These are phyloP conservation scores for Ceratina australensis DNA, from an alignment of 1,140 invertebrate species.

Conservation along the genomic window DNA sequence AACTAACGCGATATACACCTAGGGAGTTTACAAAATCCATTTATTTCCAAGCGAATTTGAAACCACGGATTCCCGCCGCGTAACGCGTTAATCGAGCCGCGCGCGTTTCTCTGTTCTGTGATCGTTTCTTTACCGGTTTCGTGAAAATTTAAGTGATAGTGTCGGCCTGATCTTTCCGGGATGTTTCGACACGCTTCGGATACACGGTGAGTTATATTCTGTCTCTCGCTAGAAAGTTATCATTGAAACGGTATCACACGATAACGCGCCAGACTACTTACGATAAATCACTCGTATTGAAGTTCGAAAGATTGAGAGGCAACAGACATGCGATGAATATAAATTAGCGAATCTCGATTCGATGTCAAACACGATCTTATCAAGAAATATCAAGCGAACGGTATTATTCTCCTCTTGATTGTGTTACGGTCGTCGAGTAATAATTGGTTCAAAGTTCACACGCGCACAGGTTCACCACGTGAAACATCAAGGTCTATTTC, in stretches of 20 bases:
- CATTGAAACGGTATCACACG: not conserved
- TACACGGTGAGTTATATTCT: not conserved
- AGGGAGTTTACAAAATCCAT: constrained; percentile 9
- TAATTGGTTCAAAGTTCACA: constrained; percentile 49
- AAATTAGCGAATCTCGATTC: not conserved
- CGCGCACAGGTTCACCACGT: not conserved
- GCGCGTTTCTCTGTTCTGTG: not conserved
- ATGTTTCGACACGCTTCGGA: not conserved
- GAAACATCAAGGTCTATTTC: not conserved
- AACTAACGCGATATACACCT: not conserved
- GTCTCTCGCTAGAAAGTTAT: not conserved
- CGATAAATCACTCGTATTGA: no score
- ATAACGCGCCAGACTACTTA: not conserved
- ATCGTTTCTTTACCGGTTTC: no score
- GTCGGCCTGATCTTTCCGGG: no score
- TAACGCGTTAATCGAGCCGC: not conserved
- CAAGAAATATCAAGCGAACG: not conserved
- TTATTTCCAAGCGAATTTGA: not conserved
- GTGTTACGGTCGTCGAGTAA: constrained; percentile 32
- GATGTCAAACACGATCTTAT: not conserved
- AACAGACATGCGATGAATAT: not conserved
- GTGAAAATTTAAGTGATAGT: no score
- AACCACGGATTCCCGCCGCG: constrained; percentile 1
- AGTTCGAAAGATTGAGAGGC: no score
- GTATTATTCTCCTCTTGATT: constrained; percentile 1